Evolutionary conservation across 2,113 vertebrate species (phyloP), one percentile per base, ranked within the genome.

Genomic region (Rhodinocichla rosea): DNA sequence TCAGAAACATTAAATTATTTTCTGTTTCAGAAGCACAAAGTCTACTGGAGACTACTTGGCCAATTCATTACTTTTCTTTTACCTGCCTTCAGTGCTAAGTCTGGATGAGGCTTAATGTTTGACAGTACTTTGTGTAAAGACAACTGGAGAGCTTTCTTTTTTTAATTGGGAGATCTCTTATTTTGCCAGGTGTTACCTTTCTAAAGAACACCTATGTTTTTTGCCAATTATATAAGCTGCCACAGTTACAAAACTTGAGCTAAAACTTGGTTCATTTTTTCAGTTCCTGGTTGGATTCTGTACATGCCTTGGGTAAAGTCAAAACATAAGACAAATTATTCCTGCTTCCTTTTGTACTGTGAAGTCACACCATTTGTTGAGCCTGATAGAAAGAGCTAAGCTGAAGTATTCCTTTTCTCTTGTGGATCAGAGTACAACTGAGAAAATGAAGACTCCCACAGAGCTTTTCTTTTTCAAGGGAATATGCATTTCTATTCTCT

Each of bases 251-350:
- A 60, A 94, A 90, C 73, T 81, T 69, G 73, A 73, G 74, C 32
- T 80, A 35, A 87, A 90, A 84, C 53, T 89, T 83, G 24, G 27
- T 90, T 82, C 1, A 1, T 19, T 93, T 92, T 91, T 92, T 89
- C 47, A 56, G 60, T 90, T 93, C 79, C 56, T 96, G 64, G 47
- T 49, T 88, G 92, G 79, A 78, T 89, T 81, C 69, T 92, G 4
- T 84, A 53, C 60, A 7, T 87, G 42, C 50, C 86, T 80, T 83
- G 42, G 89, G 53, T 84, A 85, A 94, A 93, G 83, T 94, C 89
- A 90, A 90, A 96, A 90, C 87, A 93, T 28, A 64, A 89, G 83
- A 68, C 83, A 92, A 94, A 95, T 95, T 81, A 90, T 94, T 96
- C 68, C 69, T 78, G 28, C 65, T 86, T 90, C 52, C 83, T 93